phyloP scores from a whole-genome alignment of 2,888 invertebrate species.

The Pristionchus fissidentatus region DNA sequence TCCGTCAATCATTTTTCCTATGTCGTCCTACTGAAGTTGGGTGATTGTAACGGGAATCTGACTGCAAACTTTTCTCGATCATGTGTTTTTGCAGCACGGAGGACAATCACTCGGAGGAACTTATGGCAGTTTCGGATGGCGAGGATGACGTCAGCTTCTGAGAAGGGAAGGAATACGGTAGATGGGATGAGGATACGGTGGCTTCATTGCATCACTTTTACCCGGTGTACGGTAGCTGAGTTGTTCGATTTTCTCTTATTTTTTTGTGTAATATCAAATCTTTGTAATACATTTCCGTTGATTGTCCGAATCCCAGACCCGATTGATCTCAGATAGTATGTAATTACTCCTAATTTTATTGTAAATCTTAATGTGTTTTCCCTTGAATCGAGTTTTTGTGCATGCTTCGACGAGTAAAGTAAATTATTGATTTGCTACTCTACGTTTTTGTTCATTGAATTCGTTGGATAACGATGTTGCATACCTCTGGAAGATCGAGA shows the following conservation, averaged over 20 bases:
- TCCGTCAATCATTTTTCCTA: not conserved
- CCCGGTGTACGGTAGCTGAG: not conserved
- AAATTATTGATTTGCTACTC: not conserved
- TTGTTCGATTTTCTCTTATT: not conserved
- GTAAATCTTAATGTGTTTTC: not conserved
- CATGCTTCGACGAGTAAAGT: conserved; percentile 8
- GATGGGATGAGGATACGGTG: not conserved
- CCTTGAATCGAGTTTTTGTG: not conserved
- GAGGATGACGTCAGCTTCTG: conserved; percentile 48
- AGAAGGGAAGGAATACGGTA: conserved; percentile 36
- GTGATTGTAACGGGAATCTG: too few species aligned
- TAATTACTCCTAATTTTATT: not conserved
- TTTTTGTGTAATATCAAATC: not conserved
- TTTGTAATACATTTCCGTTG: conserved; percentile 8
- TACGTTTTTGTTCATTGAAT: not conserved
- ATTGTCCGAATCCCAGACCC: not conserved
- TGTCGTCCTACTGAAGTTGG: not conserved
- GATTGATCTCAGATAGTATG: conserved; percentile 11
- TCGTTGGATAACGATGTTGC: not conserved
- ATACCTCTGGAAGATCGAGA: not conserved
- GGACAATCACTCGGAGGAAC: conserved; percentile 19
- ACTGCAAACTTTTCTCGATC: too few species aligned
- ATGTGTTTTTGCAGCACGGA: not conserved
- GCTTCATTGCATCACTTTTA: not conserved
- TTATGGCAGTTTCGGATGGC: conserved; percentile 47